These are phyloP conservation scores for Rhingia rostrata DNA, from an alignment of 2,888 invertebrate genomes.

Conservation along the genomic window DNA sequence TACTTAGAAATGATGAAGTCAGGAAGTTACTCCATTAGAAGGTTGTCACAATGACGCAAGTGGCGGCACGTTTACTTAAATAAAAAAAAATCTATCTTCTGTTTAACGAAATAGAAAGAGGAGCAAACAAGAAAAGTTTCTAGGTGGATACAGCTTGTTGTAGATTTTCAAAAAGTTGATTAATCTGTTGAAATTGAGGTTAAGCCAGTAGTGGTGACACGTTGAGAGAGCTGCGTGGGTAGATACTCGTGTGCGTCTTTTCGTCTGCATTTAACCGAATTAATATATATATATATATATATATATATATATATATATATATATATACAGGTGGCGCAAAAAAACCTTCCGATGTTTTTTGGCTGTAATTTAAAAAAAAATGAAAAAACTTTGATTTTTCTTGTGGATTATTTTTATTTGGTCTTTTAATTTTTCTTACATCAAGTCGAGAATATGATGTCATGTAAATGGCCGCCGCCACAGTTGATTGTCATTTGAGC, in stretches of 20 bases:
- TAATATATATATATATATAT: no score
- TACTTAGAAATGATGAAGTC: slow-evolving; percentile 47
- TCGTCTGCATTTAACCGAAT: no score
- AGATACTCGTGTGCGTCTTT: neutral
- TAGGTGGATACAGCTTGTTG: neutral
- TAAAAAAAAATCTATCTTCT: slow-evolving; percentile 19
- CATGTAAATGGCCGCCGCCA: no score
- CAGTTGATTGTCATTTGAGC: no score
- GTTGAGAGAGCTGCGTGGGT: neutral
- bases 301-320: no score
- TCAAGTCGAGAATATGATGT: no score
- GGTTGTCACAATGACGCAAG: slow-evolving; percentile 44
- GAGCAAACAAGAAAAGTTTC: slow-evolving; percentile 1
- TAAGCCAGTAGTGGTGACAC: slow-evolving; percentile 21
- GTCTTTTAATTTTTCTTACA: no score
- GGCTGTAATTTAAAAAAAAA: no score
- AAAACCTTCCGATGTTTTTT: no score
- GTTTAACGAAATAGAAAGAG: neutral
- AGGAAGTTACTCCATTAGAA: slow-evolving; percentile 64
- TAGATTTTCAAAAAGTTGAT: slow-evolving; percentile 18
- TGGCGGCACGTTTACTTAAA: slow-evolving; percentile 41
- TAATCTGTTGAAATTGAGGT: slow-evolving; percentile 61
- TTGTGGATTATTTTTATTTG: no score
- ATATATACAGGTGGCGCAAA: no score
- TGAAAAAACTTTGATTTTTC: no score